Percentiles rank a stretch among this genome's conserved stretches.
Conservation (phyloP, 2,797 vertebrate species). For the Rhadinocentrus ornatus region DNA sequence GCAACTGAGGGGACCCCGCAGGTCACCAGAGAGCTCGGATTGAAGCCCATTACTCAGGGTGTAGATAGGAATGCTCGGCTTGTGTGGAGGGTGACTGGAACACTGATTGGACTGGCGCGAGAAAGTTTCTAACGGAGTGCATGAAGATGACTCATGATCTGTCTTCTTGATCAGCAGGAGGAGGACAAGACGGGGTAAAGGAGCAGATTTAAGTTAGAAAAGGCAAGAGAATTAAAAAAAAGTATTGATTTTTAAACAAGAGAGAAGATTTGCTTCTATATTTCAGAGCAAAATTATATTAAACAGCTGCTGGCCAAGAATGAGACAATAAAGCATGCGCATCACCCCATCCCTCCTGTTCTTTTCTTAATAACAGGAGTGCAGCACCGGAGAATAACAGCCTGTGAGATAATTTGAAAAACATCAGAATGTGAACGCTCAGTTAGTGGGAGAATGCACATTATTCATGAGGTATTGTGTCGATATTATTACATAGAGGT, state of each 20-base stretch:
- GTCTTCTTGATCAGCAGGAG: slow-evolving; percentile 33
- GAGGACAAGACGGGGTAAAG: not conserved
- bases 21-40: slow-evolving; percentile 68
- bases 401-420: slow-evolving; percentile 73
- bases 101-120: slow-evolving; percentile 55
- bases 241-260: slow-evolving; percentile 68
- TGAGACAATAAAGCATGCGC: slow-evolving; percentile 65
- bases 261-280: slow-evolving; percentile 63
- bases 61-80: slow-evolving; percentile 57
- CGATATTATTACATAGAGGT: slow-evolving; percentile 46
- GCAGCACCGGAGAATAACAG: slow-evolving; percentile 68
- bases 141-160: slow-evolving; percentile 29
- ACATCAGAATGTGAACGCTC: slow-evolving; percentile 52
- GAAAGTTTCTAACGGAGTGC: slow-evolving; percentile 31
- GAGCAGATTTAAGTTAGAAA: slow-evolving; percentile 22
- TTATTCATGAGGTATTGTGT: slow-evolving; percentile 52
- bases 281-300: slow-evolving; percentile 69
- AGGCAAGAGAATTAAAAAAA: slow-evolving; percentile 48
- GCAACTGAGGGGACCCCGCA: slow-evolving; percentile 1
- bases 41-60: slow-evolving; percentile 69
- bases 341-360: slow-evolving; percentile 16
- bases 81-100: slow-evolving; percentile 26
- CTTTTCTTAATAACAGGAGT: slow-evolving; percentile 64
- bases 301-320: slow-evolving; percentile 62
- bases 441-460: slow-evolving; percentile 35